Percentiles rank a stretch among this genome's conserved stretches.
phyloP scores from a whole-genome alignment of 1,140 invertebrate species.

The Drosophila gunungcola region DNA sequence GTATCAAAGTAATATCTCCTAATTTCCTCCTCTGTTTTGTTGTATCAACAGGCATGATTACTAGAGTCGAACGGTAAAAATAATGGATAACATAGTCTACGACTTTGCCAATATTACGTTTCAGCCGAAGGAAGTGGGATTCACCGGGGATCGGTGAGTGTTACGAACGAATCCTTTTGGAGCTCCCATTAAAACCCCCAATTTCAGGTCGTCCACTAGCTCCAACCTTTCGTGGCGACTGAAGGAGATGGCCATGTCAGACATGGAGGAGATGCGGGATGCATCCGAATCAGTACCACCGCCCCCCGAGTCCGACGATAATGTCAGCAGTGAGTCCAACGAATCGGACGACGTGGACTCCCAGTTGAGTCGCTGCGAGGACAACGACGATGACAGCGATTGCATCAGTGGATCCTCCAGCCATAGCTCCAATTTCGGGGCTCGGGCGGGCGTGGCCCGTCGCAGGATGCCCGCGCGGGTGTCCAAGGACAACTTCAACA shows the following conservation, averaged over 20 bases:
- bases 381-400: conserved; percentile 60
- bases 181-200: not conserved
- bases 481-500: conserved; percentile 74
- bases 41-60: not conserved
- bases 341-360: conserved; percentile 61
- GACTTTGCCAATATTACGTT: conserved; percentile 68
- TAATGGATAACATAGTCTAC: conserved; percentile 74
- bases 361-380: conserved; percentile 47
- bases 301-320: conserved; percentile 6
- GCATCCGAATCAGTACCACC: not conserved
- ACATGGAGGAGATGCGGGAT: conserved; percentile 55
- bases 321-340: conserved; percentile 44
- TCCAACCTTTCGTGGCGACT: conserved; percentile 41
- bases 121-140: conserved; percentile 58
- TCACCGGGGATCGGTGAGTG: conserved; percentile 58
- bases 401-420: conserved; percentile 32
- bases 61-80: conserved; percentile 22
- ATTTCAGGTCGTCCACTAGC: conserved; percentile 25
- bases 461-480: conserved; percentile 65
- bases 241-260: conserved; percentile 50
- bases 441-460: conserved; percentile 56
- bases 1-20: too few relatives aligned
- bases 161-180: too few relatives aligned
- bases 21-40: too few relatives aligned
- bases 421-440: conserved; percentile 8